Percentiles rank a stretch among this genome's conserved stretches.
Conservation (phyloP, 2,113 vertebrate species). For the Marmota monax region DNA sequence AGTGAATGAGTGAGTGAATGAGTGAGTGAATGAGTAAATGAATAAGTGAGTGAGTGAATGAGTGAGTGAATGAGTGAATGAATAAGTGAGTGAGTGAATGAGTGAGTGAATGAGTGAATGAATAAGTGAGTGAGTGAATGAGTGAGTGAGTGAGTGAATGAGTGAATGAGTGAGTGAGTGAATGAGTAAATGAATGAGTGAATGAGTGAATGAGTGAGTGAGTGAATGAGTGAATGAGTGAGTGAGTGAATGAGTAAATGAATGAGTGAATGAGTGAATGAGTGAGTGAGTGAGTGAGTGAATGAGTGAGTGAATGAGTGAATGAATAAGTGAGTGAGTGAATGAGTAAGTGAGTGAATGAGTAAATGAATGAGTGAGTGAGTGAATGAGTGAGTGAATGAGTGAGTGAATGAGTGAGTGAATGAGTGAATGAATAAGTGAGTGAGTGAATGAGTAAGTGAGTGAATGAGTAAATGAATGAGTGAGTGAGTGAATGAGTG, state of each 20-base stretch:
- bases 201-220: accelerated
- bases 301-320: accelerated
- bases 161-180: no score
- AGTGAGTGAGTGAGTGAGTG: no score
- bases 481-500: accelerated
- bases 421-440: no score
- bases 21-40: no score
- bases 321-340: accelerated
- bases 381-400: accelerated
- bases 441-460: no score
- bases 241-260: no score
- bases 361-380: no score
- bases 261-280: accelerated
- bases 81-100: no score
- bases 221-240: accelerated
- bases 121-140: accelerated
- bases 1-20: accelerated
- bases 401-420: no score
- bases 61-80: accelerated
- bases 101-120: accelerated
- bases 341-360: accelerated
- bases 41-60: accelerated
- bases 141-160: no score
- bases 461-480: accelerated
- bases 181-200: accelerated